Evolutionary conservation across 2,888 invertebrate genomes (phyloP).

Genomic region (Meta bourneti): DNA sequence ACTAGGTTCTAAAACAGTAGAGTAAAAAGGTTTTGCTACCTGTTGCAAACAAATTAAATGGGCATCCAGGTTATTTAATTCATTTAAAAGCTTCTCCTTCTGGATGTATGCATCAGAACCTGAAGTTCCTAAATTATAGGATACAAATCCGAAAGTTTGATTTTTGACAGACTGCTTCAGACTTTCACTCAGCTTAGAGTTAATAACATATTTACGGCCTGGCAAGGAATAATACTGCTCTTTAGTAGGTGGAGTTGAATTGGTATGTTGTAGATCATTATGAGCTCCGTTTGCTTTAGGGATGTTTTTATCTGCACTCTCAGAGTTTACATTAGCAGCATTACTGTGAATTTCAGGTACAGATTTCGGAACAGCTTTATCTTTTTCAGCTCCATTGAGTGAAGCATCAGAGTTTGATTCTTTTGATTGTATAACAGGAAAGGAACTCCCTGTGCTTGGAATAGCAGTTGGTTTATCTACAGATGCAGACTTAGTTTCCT

Average conservation of each 20-base stretch:
- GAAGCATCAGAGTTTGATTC: constrained; percentile 27
- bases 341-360: constrained; percentile 5
- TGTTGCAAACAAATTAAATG: constrained; percentile 74
- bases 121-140: constrained; percentile 65
- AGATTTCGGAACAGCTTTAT: constrained; percentile 14
- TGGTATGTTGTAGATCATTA: constrained; percentile 49
- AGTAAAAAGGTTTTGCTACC: constrained; percentile 64
- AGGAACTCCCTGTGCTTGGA: constrained; percentile 10
- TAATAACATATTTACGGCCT: constrained; percentile 68
- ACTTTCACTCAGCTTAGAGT: constrained; percentile 58
- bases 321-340: constrained; percentile 15
- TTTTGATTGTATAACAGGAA: constrained; percentile 23
- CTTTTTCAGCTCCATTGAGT: constrained; percentile 53
- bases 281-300: constrained; percentile 68
- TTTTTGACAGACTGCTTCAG: constrained; percentile 56
- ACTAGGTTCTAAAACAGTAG: constrained; percentile 64
- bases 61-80: constrained; percentile 65
- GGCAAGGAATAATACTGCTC: constrained; percentile 63
- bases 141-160: constrained; percentile 67
- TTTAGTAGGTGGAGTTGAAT: constrained; percentile 20
- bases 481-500: constrained; percentile 11
- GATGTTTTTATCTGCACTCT: constrained; percentile 31
- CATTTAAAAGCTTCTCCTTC: constrained; percentile 72
- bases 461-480: neutral
- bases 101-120: constrained; percentile 44